Conservation (phyloP, 2,888 invertebrate genomes). For the Petrolisthes cinctipes region DNA sequence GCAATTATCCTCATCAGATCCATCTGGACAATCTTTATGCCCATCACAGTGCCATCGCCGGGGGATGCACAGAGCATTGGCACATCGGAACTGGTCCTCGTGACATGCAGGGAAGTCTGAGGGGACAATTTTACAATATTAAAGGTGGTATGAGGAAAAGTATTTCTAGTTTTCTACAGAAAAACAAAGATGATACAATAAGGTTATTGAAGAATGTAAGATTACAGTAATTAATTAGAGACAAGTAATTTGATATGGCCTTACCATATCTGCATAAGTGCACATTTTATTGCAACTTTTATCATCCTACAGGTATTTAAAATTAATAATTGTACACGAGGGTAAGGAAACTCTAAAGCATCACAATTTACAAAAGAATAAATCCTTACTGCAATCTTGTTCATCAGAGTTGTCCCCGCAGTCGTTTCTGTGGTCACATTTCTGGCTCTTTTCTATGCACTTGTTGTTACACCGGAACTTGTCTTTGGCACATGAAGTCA, state of each 20-base stretch:
- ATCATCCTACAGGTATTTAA: too few relatives aligned
- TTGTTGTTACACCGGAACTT: constrained; percentile 66
- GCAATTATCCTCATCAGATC: constrained; percentile 85
- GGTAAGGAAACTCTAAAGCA: too few relatives aligned
- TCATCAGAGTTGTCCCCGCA: constrained; percentile 75
- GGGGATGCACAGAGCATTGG: constrained; percentile 93
- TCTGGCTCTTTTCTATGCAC: constrained; percentile 86
- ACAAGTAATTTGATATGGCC: background rate
- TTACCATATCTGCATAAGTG: too few relatives aligned
- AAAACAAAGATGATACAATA: background rate
- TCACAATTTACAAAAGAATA: too few relatives aligned
- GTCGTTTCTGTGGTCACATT: constrained; percentile 95
- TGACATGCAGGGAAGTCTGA: constrained; percentile 91
- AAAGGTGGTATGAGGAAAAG: too few relatives aligned
- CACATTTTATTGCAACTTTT: too few relatives aligned
- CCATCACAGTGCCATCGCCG: constrained; percentile 73
- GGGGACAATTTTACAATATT: background rate
- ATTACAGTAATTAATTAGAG: too few relatives aligned
- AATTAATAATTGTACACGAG: too few relatives aligned
- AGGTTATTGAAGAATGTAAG: background rate
- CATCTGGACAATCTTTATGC: constrained; percentile 86
- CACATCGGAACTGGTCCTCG: constrained; percentile 91
- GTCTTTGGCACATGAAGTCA: constrained; percentile 64
- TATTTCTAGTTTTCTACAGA: too few relatives aligned
- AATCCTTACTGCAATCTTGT: constrained; percentile 65